Conservation (phyloP, 64 coral and sea anemone species). For the Trachythela sp. region DNA sequence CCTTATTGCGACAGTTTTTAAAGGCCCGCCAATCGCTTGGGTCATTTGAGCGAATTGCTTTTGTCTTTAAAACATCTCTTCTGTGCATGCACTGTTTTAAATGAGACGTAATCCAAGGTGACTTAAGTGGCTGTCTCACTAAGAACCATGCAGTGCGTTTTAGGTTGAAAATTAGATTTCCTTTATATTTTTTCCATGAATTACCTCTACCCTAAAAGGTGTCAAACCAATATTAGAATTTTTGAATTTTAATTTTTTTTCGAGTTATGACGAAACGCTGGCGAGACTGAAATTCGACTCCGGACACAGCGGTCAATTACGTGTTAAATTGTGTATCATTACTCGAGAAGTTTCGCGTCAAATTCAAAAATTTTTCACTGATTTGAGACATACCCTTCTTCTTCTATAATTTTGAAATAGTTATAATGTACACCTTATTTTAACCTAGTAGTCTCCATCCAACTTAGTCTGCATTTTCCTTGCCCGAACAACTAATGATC, state of each 20-base stretch:
- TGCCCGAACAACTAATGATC: background rate
- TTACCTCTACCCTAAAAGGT: slow-evolving; percentile 4
- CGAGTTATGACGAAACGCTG: background rate
- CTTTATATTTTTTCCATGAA: background rate
- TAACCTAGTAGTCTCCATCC: no score
- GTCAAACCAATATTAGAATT: background rate
- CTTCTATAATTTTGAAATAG: no score
- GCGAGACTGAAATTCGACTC: background rate
- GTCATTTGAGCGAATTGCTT: no score
- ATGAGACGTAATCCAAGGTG: no score
- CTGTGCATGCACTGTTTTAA: no score
- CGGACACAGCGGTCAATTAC: background rate
- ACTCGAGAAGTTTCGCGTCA: no score
- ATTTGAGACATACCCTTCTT: no score
- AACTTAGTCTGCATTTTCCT: background rate
- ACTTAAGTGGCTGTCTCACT: slow-evolving; percentile 15
- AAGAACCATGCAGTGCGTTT: slow-evolving; percentile 6
- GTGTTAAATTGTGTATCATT: background rate
- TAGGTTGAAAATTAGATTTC: background rate
- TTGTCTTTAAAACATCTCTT: no score
- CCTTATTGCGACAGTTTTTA: no score
- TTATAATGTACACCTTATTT: no score
- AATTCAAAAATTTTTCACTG: no score
- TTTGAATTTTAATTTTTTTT: background rate
- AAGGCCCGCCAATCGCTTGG: no score